Percentiles rank a stretch among this genome's conserved stretches.
These are phyloP conservation scores for Heterochromis multidens DNA, from an alignment of 2,113 vertebrate species.

Conservation along the genomic window DNA sequence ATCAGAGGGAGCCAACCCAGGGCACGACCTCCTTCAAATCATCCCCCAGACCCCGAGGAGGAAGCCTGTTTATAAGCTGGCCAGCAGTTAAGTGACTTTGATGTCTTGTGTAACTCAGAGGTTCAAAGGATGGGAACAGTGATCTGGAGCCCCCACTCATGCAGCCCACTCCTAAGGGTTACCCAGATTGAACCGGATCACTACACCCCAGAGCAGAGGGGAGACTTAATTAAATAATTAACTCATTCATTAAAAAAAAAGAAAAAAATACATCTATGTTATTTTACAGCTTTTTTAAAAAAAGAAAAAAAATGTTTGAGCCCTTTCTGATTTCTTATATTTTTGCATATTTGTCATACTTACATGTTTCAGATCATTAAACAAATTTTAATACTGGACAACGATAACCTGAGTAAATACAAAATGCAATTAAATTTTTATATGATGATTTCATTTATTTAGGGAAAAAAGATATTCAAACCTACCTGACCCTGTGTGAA, in stretches of 20 bases:
- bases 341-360: no score
- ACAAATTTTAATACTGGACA: no score
- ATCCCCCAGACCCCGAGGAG: background rate
- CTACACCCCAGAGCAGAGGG: background rate
- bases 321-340: no score
- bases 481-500: background rate
- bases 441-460: background rate
- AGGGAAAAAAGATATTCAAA: background rate
- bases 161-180: background rate
- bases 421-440: no score
- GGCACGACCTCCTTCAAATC: background rate
- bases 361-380: no score
- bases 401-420: no score
- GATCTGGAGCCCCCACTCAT: background rate
- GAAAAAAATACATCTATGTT: no score
- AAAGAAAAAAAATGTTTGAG: no score
- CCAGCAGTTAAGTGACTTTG: background rate
- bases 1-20: background rate
- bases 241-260: background rate
- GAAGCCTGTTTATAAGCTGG: background rate
- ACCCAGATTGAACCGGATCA: background rate
- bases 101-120: background rate
- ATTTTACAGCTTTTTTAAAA: no score
- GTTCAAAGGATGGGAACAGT: background rate
- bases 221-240: background rate